These are phyloP conservation scores for Aphaenogaster floridana DNA, from an alignment of 1,140 invertebrate genomes.

Conservation along the genomic window DNA sequence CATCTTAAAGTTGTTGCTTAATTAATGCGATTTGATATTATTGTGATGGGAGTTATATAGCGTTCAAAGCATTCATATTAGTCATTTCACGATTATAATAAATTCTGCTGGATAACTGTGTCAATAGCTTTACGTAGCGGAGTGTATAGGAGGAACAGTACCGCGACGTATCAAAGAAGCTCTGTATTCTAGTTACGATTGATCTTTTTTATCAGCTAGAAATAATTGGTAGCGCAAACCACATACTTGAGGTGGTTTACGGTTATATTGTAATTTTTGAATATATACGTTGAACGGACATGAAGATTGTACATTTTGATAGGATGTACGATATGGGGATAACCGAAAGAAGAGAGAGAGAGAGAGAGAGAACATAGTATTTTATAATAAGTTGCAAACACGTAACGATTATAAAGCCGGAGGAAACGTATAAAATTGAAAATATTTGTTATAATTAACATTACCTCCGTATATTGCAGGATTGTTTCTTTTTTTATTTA, in stretches of 20 bases:
- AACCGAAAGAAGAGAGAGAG: not conserved
- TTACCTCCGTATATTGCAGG: not conserved
- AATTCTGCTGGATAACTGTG: slow-evolving; percentile 41
- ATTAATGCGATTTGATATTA: slow-evolving; percentile 37
- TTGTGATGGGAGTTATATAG: slow-evolving; percentile 17
- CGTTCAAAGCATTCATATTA: slow-evolving; percentile 29
- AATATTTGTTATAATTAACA: slow-evolving; percentile 29
- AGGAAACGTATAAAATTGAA: not conserved
- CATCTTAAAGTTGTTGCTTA: slow-evolving; percentile 61
- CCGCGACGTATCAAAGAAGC: slow-evolving; percentile 1
- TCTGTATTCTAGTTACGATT: slow-evolving; percentile 32
- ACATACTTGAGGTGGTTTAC: slow-evolving; percentile 1
- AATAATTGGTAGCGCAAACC: slow-evolving; percentile 31
- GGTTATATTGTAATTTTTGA: slow-evolving; percentile 52
- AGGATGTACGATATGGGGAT: not conserved
- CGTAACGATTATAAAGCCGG: not conserved
- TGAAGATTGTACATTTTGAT: slow-evolving; percentile 28
- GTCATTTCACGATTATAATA: slow-evolving; percentile 35
- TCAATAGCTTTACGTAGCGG: slow-evolving; percentile 40
- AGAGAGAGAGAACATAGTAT: not conserved
- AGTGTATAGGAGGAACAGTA: slow-evolving; percentile 5
- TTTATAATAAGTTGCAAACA: slow-evolving; percentile 25
- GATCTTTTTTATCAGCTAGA: slow-evolving; percentile 44
- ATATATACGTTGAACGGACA: slow-evolving; percentile 37
- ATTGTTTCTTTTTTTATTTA: slow-evolving; percentile 6